Base-by-base conservation (phyloP, 1,140 invertebrate genomes). In the Harpegnathos saltator region DNA sequence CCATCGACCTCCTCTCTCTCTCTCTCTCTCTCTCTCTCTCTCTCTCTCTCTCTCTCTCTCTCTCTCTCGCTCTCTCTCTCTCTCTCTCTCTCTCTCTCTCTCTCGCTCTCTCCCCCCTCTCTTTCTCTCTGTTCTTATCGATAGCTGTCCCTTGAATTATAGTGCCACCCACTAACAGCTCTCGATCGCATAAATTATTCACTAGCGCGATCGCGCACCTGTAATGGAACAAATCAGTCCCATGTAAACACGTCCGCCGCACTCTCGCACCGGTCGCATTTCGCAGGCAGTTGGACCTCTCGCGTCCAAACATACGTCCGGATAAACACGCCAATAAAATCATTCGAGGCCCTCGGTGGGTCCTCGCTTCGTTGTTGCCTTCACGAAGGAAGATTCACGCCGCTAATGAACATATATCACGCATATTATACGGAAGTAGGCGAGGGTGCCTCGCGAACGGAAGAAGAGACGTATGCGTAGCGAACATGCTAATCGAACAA, bases 121-220 rank as follows among this genome's bases (percentile, higher is more conserved):
- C 29, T 33, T 33, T 33, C 29, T 33, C 38, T 44, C 4, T 44
- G 7, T 44, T 9, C 80, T 63, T 83, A 88, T 88, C 86, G 87
- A 88, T 89, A 83, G 73, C 48, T 59, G 48, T 62, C 69, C 17
- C 74, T 89, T 88, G 87, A 89, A 88, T 89, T 88, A 89, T 89
- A 74, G 86, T 81, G 75, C 83, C 86, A 89, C 87, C 87, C 86
- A 88, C 83, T 48, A 50, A 84, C 84, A 71, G 68, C 74, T 61
- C 72, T 78, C 78, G 78, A 89, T 82, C 87, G 83, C 83, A 89
- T 89, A 88, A 88, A 88, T 89, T 88, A 88, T 89, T 89, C 87
- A 85, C 72, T 82, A 85, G 56, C 72, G 50, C 72, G 50, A 73
- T 56, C 61, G 71, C 72, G 61, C 83, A 85, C 73, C 77, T 89